A percentile compares a stretch with the other conserved stretches of the same genome.
Evolutionary conservation across 2,797 vertebrate species (phyloP).

Genomic region (Euphonia xanthogaster): DNA sequence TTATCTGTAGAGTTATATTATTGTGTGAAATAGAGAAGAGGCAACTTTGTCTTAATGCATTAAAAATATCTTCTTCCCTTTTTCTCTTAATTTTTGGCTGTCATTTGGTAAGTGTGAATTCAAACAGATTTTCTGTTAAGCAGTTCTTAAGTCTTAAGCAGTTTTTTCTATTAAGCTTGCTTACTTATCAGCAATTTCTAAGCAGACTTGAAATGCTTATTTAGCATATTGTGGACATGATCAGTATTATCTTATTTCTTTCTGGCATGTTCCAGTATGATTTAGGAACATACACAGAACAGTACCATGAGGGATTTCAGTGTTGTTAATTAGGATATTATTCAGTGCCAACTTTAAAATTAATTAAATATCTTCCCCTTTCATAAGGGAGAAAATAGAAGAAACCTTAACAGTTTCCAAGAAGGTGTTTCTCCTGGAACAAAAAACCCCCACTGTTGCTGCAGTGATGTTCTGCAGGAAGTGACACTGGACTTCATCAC

Average conservation of each 20-base stretch:
- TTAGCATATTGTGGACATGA: neutral
- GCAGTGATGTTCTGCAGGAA: neutral
- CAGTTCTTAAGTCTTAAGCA: neutral
- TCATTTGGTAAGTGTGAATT: neutral
- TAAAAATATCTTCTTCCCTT: neutral
- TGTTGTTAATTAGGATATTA: neutral
- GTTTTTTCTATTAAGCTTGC: neutral
- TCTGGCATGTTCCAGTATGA: neutral
- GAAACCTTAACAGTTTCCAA: neutral
- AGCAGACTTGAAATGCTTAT: neutral
- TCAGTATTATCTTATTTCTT: slow-evolving; percentile 1
- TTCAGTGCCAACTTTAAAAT: neutral
- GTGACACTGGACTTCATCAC: neutral
- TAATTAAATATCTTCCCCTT: neutral
- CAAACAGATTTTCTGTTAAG: neutral
- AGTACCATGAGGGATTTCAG: neutral
- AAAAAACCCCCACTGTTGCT: neutral
- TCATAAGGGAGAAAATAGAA: neutral
- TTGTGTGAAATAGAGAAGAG: neutral
- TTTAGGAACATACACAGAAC: neutral
- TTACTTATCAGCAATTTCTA: neutral
- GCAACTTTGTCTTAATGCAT: neutral
- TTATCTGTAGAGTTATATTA: neutral
- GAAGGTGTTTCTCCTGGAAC: neutral
- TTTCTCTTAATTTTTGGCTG: neutral